Evolutionary conservation across 2,888 invertebrate species (phyloP).

Genomic region (Himalopsyche kuldschensis): DNA sequence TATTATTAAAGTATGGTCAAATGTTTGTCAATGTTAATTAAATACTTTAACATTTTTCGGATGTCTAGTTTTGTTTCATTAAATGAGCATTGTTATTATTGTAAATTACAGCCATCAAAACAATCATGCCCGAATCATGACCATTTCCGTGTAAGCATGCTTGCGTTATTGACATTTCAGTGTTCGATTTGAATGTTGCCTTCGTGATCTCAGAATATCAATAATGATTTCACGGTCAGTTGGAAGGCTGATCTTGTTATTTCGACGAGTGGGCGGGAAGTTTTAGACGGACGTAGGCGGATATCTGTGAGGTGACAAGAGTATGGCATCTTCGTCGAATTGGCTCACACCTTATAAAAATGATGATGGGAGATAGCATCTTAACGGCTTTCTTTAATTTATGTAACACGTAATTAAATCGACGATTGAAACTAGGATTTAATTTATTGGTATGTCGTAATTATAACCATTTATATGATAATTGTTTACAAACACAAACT

Average conservation of each 20-base stretch:
- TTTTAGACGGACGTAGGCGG: neutral
- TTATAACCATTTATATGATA: neutral
- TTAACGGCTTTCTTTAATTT: neutral
- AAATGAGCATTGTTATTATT: neutral
- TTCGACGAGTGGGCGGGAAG: neutral
- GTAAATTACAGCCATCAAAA: neutral
- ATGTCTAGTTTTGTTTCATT: neutral
- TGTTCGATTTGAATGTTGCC: neutral
- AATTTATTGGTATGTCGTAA: neutral
- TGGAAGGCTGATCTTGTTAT: neutral
- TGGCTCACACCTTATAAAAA: neutral
- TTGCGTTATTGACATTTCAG: neutral
- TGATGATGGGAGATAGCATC: neutral
- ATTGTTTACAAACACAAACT: neutral
- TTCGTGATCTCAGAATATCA: neutral
- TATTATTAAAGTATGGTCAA: neutral
- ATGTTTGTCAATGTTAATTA: neutral
- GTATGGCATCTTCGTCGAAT: neutral
- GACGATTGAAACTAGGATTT: neutral
- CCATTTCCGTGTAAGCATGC: neutral
- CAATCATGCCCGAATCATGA: neutral
- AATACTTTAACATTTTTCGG: neutral
- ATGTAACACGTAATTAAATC: neutral
- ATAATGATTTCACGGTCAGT: neutral
- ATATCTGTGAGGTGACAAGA: neutral